Conservation (phyloP, 1,140 invertebrate genomes). For the Acyrthosiphon pisum region DNA sequence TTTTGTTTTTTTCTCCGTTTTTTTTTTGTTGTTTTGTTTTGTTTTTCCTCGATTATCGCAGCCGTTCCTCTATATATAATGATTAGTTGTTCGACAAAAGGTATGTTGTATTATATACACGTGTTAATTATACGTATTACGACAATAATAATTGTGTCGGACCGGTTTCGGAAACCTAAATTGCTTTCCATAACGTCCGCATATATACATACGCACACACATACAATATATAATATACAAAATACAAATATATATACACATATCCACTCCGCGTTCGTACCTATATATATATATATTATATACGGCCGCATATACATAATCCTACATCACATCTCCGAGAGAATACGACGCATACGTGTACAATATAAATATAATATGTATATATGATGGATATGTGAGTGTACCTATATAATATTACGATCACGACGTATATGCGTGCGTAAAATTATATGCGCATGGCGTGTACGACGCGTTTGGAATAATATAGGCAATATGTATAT, state of each 20-base stretch:
- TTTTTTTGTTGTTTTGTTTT: neutral
- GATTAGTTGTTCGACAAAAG: slow-evolving; percentile 48
- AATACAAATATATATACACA: neutral
- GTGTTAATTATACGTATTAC: slow-evolving; percentile 56
- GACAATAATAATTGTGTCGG: slow-evolving; percentile 45
- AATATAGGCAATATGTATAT: neutral
- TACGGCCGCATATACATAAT: neutral
- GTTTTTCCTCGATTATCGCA: neutral
- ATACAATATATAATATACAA: neutral
- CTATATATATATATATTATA: neutral
- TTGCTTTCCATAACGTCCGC: slow-evolving; percentile 52
- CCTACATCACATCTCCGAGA: neutral
- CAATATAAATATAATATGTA: neutral
- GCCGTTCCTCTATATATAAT: slow-evolving; percentile 21
- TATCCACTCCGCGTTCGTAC: neutral
- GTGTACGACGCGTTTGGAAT: slow-evolving; percentile 12
- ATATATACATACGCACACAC: neutral
- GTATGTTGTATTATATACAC: slow-evolving; percentile 20
- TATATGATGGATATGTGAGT: neutral
- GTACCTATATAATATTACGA: neutral
- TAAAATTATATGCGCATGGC: neutral
- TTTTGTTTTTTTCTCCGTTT: neutral
- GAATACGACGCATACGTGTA: neutral
- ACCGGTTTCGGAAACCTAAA: slow-evolving; percentile 48
- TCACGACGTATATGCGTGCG: neutral